Conservation (phyloP, 1,140 invertebrate species). For the Charaxes varanes region DNA sequence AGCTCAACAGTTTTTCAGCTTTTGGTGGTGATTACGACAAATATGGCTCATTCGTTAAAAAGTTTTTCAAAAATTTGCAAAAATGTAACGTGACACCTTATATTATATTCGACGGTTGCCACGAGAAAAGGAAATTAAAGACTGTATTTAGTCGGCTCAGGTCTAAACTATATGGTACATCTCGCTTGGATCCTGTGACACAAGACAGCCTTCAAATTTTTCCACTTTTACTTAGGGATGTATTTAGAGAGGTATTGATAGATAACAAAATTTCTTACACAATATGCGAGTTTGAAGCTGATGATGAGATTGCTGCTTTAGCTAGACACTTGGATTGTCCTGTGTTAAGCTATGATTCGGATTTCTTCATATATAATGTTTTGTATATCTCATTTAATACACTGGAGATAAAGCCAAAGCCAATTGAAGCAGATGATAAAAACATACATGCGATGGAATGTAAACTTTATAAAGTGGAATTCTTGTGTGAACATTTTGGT, state of each 20-base stretch:
- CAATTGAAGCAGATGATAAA: conserved; percentile 32
- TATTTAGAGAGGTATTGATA: conserved; percentile 80
- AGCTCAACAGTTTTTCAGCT: conserved; percentile 77
- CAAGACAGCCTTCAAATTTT: conserved; percentile 75
- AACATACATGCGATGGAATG: conserved; percentile 69
- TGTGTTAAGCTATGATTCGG: conserved; percentile 91
- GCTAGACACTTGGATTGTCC: conserved; percentile 86
- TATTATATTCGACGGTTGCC: conserved; percentile 89
- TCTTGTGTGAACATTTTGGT: conserved; percentile 79
- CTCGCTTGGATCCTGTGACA: conserved; percentile 59
- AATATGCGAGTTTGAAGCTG: conserved; percentile 89
- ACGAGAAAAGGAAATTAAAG: conserved; percentile 83
- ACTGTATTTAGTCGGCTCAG: conserved; percentile 79
- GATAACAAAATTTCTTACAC: conserved; percentile 79
- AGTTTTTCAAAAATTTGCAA: conserved; percentile 82
- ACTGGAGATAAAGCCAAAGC: conserved; percentile 71
- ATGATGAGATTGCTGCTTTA: conserved; percentile 86
- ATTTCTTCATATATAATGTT: conserved; percentile 92
- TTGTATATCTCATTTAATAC: conserved; percentile 86
- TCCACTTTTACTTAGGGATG: conserved; percentile 81
- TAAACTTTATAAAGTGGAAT: conserved; percentile 82
- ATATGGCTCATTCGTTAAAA: conserved; percentile 76
- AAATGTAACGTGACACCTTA: conserved; percentile 85
- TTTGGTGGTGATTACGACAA: conserved; percentile 93
- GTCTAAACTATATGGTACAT: conserved; percentile 76